phyloP scores from a whole-genome alignment of 2,113 vertebrate genomes.

The Microcebus murinus region DNA sequence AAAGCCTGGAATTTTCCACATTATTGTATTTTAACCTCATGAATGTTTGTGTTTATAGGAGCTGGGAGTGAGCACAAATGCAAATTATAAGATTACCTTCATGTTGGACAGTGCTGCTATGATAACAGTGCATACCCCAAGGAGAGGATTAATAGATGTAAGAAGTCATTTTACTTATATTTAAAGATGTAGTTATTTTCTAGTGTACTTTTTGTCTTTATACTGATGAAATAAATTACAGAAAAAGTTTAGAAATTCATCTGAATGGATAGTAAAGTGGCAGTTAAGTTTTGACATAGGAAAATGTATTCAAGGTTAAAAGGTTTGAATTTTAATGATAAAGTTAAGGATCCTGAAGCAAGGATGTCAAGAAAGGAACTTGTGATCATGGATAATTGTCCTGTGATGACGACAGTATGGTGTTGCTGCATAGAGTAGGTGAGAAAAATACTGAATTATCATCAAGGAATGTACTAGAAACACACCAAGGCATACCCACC shows the following conservation, averaged over 20 bases:
- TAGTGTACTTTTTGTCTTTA: background rate
- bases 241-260: constrained; percentile 25
- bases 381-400: background rate
- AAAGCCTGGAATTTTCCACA: background rate
- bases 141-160: constrained; percentile 97
- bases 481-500: background rate
- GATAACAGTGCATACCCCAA: constrained; percentile 99
- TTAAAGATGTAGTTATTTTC: constrained; percentile 1
- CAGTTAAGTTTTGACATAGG: constrained; percentile 23
- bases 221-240: background rate
- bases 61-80: constrained; percentile 96
- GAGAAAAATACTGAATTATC: constrained; percentile 13
- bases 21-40: constrained; percentile 19
- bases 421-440: background rate
- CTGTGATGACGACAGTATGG: background rate
- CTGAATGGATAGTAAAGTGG: background rate
- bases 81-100: constrained; percentile 98
- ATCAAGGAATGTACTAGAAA: background rate
- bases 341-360: background rate
- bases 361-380: background rate
- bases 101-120: constrained; percentile 99
- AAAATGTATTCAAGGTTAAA: constrained; percentile 29
- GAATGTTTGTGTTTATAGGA: constrained; percentile 88
- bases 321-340: constrained; percentile 21
- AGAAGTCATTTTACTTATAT: constrained; percentile 43